A percentile compares a stretch with the other conserved stretches of the same genome.
Conservation (phyloP, 2,113 vertebrate species). For the Notarius quadriscutis region DNA sequence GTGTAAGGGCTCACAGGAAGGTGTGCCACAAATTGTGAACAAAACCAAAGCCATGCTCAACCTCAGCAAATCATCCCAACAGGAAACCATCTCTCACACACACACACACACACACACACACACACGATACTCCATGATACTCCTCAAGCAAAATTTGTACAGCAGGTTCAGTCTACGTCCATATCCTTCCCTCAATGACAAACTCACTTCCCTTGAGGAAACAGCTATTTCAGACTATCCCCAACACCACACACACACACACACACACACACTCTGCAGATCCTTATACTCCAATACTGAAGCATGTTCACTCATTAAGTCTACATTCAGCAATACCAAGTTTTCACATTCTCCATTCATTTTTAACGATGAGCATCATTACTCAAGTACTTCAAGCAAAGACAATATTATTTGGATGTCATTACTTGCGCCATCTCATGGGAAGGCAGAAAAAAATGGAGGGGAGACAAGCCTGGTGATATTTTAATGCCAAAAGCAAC, state of each 20-base stretch:
- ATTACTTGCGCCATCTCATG: not conserved
- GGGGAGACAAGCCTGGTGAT: accelerated
- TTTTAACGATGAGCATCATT: not conserved
- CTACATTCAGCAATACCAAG: not conserved
- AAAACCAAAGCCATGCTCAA: conserved; percentile 8
- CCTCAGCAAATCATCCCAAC: conserved; percentile 28
- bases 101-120: not conserved
- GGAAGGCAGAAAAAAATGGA: not conserved
- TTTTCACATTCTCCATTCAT: not conserved
- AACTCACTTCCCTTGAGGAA: conserved; percentile 2
- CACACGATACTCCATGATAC: not conserved
- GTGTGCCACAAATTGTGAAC: conserved; percentile 3
- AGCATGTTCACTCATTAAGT: not conserved
- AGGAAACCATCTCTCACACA: conserved; percentile 33
- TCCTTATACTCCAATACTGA: not conserved
- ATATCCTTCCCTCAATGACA: conserved; percentile 7
- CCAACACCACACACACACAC: not conserved
- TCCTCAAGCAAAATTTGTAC: not conserved
- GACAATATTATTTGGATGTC: not conserved
- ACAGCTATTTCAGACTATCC: conserved; percentile 6
- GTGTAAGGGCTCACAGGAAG: conserved; percentile 5
- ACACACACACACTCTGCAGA: not conserved
- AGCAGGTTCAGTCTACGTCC: conserved; percentile 1
- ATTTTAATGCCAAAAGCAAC: not conserved
- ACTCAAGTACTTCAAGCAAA: not conserved